A percentile compares a stretch with the other conserved stretches of the same genome.
phyloP scores from a whole-genome alignment of 2,888 invertebrate genomes.

The Hoplodrina blanda region DNA sequence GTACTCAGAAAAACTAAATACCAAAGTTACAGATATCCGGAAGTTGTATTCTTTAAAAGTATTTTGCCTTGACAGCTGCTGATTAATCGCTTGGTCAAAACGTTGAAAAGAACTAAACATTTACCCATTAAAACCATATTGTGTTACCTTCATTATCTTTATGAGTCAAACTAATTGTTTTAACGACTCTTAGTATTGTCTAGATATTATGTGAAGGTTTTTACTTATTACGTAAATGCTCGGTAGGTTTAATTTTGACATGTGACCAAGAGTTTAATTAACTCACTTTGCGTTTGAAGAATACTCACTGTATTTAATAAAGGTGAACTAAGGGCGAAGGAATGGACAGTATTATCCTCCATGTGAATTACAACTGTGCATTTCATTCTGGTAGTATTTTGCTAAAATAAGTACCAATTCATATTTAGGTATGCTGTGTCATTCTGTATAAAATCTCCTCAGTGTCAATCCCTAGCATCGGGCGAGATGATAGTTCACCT shows the following conservation, averaged over 20 bases:
- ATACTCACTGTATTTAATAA: too few species aligned
- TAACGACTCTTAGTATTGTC: constrained; percentile 3
- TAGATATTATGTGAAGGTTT: constrained; percentile 5
- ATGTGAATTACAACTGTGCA: too few species aligned
- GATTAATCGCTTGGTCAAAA: constrained; percentile 27
- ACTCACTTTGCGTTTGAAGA: too few species aligned
- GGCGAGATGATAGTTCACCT: too few species aligned
- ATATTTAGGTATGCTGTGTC: too few species aligned
- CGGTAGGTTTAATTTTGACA: not conserved
- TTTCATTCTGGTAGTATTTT: too few species aligned
- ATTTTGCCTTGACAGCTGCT: constrained; percentile 14
- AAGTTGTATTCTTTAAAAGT: constrained; percentile 10
- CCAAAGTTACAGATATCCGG: not conserved
- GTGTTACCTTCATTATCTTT: constrained; percentile 25
- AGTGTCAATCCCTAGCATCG: too few species aligned
- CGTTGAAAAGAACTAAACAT: constrained; percentile 1
- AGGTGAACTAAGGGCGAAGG: not conserved
- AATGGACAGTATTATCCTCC: not conserved
- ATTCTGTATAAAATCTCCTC: too few species aligned
- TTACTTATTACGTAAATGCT: not conserved
- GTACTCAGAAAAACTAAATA: constrained; percentile 10
- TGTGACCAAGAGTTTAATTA: too few species aligned
- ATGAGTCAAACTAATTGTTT: constrained; percentile 20
- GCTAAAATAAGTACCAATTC: too few species aligned
- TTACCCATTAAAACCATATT: constrained; percentile 24